Evolutionary conservation across 2,888 invertebrate genomes (phyloP), one percentile per base, ranked within the genome.

Genomic region (Drosophila longiperda): DNA sequence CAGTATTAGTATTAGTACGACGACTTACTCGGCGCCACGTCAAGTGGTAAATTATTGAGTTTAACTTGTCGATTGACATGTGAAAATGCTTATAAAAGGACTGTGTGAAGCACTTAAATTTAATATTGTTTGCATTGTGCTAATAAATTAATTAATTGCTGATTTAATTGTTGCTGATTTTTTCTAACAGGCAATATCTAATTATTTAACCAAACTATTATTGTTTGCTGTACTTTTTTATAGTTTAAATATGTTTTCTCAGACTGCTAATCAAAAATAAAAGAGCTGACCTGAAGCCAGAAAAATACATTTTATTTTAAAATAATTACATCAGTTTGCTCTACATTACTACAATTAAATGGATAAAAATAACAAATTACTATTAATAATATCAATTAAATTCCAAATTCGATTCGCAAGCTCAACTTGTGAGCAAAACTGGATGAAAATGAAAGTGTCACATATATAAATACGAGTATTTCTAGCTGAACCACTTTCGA

Each of bases 31-130:
- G 66, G 33, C 66, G 57, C 38, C 52, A 34, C 55, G 55, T 63
- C 48, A 50, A 71, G 57, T 76, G 76, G 77, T 80, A 78, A 78
- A 76, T 76, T 78, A 78, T 76, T 49, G 80, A 65, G 80, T 65
- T 63, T 73, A 68, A 57, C 73, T 83, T 68, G 67, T 58, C 74
- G 85, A 84, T 85, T 85, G 89, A 85, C 89, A 85, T 85, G 85
- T 80, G 89, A 89, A 85, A 89, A 87, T 84, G 78, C 48, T 78
- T 87, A 69, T 75, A 82, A 79, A 84, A 80, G 89, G 77, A 89
- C 82, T 87, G 80, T 68, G 85, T 76, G 74, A 87, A 84, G 81
- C 81, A 57, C 57, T 74, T 50, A 68, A 58, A 36, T 75, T 82
- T 67, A 64, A 69, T 79, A 58, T 45, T 54, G 48, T 40, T 55